Conservation (phyloP, 2,113 vertebrate species). For the Myiozetetes cayanensis region DNA sequence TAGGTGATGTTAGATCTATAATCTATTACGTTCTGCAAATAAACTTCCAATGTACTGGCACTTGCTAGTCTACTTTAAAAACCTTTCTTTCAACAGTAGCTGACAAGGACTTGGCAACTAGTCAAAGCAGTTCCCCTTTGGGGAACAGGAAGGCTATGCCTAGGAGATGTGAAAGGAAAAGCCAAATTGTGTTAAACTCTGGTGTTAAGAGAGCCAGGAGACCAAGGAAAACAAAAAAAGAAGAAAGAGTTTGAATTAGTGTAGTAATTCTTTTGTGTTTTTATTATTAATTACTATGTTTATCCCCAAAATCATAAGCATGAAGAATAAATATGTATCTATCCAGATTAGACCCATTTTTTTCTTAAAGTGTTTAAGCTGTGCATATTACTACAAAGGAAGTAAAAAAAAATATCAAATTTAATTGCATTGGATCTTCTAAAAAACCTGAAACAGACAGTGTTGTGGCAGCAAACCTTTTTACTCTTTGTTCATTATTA, state of each 20-base stretch:
- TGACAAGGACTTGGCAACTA: conserved; percentile 42
- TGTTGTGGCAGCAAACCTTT: background rate
- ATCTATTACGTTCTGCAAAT: conserved; percentile 5
- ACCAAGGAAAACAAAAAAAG: background rate
- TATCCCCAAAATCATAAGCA: background rate
- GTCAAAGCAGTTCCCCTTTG: background rate
- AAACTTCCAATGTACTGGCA: background rate
- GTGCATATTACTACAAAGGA: background rate
- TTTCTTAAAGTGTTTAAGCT: background rate
- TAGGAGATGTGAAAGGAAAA: conserved; percentile 1
- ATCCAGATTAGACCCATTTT: background rate
- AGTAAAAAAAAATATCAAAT: background rate
- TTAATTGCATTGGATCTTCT: background rate
- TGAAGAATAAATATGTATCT: background rate
- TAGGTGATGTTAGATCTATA: conserved; percentile 31
- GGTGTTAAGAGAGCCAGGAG: background rate
- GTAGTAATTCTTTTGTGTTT: background rate
- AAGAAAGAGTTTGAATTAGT: background rate
- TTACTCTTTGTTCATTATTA: background rate
- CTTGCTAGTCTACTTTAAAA: conserved; percentile 7
- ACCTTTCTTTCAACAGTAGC: background rate
- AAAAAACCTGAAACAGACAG: background rate
- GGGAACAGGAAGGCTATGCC: background rate
- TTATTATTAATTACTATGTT: background rate
- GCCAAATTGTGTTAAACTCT: background rate